phyloP scores from a whole-genome alignment of 2,113 vertebrate genomes.

The Elephas maximus region DNA sequence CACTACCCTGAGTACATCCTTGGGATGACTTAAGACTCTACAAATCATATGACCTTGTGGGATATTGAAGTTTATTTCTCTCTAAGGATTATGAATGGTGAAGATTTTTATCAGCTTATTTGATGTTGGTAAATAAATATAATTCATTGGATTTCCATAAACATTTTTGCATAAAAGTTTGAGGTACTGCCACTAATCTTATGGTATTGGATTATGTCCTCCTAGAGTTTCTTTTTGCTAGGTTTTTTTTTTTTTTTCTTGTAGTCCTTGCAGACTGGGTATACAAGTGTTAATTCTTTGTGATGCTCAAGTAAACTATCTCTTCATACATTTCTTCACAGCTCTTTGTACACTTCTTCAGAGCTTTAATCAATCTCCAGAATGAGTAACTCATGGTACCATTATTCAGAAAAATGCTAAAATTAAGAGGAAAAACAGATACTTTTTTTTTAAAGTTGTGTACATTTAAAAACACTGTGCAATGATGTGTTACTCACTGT shows the following conservation, averaged over 20 bases:
- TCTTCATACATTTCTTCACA: background rate
- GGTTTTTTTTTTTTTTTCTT: background rate
- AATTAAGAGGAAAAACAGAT: background rate
- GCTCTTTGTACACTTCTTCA: background rate
- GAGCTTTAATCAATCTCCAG: background rate
- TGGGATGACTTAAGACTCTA: background rate
- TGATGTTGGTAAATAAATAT: no score
- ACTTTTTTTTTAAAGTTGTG: background rate
- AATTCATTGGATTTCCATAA: background rate
- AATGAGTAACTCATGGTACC: background rate
- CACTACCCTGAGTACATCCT: background rate
- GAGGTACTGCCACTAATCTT: background rate
- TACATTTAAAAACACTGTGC: no score
- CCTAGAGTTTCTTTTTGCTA: background rate
- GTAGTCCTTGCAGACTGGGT: background rate
- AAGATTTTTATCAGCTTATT: background rate
- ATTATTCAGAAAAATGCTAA: background rate
- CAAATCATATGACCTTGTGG: background rate
- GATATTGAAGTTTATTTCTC: background rate
- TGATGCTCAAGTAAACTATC: background rate
- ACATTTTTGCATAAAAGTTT: background rate
- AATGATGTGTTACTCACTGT: background rate
- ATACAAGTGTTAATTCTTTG: background rate
- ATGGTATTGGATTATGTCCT: background rate
- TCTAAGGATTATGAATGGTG: background rate